These are phyloP conservation scores for Masticophis lateralis DNA, from an alignment of 2,797 vertebrate species.

Conservation along the genomic window DNA sequence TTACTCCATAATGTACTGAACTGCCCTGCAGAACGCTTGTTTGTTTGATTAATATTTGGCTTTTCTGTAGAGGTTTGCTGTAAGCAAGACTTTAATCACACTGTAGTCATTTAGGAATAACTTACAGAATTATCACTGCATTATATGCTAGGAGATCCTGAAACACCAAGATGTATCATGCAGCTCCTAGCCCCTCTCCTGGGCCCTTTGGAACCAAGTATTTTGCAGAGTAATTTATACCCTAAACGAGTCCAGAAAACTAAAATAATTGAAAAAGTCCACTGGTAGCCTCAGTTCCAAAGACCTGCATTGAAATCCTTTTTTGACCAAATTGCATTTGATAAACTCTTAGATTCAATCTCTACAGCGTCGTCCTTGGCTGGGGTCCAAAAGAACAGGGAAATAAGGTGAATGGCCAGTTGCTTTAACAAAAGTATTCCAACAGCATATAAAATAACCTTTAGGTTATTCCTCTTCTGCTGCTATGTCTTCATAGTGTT, in stretches of 20 bases:
- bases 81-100: slow-evolving; percentile 71
- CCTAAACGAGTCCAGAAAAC: not conserved
- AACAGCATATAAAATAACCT: not conserved
- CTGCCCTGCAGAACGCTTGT: slow-evolving; percentile 60
- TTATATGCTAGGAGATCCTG: slow-evolving; percentile 43
- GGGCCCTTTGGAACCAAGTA: not conserved
- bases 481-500: not conserved
- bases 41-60: slow-evolving; percentile 68
- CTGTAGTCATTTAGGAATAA: slow-evolving; percentile 68
- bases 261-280: not conserved
- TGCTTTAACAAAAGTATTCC: not conserved
- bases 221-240: not conserved
- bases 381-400: not conserved
- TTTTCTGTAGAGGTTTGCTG: slow-evolving; percentile 68
- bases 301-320: not conserved
- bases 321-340: not conserved
- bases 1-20: slow-evolving; percentile 56
- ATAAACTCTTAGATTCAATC: not conserved
- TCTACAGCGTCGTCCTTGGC: not conserved
- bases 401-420: not conserved
- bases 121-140: slow-evolving; percentile 64
- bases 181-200: not conserved
- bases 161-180: slow-evolving; percentile 52
- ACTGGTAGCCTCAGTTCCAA: not conserved
- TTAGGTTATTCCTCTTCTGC: not conserved